Conservation (phyloP, 1,140 invertebrate species). For the Physella acuta region DNA sequence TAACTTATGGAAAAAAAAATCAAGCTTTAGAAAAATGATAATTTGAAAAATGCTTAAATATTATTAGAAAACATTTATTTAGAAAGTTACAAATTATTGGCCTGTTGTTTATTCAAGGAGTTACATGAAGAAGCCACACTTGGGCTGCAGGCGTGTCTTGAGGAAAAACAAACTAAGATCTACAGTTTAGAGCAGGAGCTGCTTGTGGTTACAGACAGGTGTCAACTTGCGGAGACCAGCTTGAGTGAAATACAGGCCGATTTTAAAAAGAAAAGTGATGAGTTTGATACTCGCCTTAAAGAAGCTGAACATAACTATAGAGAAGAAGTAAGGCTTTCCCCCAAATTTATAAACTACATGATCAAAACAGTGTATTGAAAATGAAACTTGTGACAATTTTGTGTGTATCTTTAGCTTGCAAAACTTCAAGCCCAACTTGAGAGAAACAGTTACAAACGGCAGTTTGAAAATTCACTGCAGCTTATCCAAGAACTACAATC, state of each 20-base stretch:
- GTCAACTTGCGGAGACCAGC: background rate
- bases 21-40: background rate
- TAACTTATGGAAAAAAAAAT: background rate
- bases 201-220: background rate
- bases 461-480: slow-evolving; percentile 29
- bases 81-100: background rate
- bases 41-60: background rate
- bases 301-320: background rate
- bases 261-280: slow-evolving; percentile 8
- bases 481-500: slow-evolving; percentile 25
- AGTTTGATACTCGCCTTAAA: background rate
- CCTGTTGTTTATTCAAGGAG: slow-evolving; percentile 13
- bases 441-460: slow-evolving; percentile 22
- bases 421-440: slow-evolving; percentile 22
- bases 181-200: slow-evolving; percentile 16
- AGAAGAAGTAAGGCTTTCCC: slow-evolving; percentile 14
- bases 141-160: slow-evolving; percentile 1
- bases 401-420: slow-evolving; percentile 16
- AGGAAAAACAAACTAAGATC: slow-evolving; percentile 10
- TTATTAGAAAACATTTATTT: background rate
- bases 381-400: background rate
- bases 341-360: background rate
- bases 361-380: background rate
- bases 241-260: background rate
- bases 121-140: slow-evolving; percentile 9